A percentile compares a stretch with the other conserved stretches of the same genome.
These are phyloP conservation scores for Polypedilum pembai DNA, from an alignment of 1,140 invertebrate species.

Conservation along the genomic window DNA sequence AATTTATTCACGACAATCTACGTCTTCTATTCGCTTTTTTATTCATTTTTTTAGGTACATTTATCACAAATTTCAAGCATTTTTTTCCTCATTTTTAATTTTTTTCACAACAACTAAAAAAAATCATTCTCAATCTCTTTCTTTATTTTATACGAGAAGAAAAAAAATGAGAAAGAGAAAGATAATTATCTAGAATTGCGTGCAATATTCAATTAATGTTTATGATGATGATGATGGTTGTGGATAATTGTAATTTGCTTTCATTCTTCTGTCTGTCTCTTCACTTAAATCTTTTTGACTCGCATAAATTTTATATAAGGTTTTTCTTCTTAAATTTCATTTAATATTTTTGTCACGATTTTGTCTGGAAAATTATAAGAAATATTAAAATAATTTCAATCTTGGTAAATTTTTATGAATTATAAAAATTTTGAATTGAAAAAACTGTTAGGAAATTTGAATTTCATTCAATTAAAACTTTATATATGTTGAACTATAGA, in stretches of 20 bases:
- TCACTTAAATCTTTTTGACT: neutral
- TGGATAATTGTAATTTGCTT: too few species aligned
- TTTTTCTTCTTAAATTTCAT: too few species aligned
- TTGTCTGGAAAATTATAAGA: neutral
- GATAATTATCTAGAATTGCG: neutral
- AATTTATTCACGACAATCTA: too few species aligned
- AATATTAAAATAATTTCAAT: too few species aligned
- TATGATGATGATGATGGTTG: neutral
- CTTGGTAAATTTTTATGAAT: too few species aligned
- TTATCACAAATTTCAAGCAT: slow-evolving; percentile 18
- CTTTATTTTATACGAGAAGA: neutral
- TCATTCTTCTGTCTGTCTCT: neutral
- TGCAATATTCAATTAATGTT: slow-evolving; percentile 1
- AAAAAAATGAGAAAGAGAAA: too few species aligned
- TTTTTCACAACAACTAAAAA: too few species aligned
- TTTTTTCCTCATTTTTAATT: neutral
- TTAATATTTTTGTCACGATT: neutral
- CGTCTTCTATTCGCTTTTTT: neutral
- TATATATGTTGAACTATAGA: too few species aligned
- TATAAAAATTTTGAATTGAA: too few species aligned
- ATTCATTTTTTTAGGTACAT: slow-evolving; percentile 16
- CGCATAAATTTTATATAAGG: neutral
- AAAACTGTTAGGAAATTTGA: too few species aligned
- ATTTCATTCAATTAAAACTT: too few species aligned
- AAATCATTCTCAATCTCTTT: neutral